A percentile compares a stretch with the other conserved stretches of the same genome.
These are phyloP conservation scores for Brachionus rotundiformis DNA, from an alignment of 1,140 invertebrate species.

Conservation along the genomic window DNA sequence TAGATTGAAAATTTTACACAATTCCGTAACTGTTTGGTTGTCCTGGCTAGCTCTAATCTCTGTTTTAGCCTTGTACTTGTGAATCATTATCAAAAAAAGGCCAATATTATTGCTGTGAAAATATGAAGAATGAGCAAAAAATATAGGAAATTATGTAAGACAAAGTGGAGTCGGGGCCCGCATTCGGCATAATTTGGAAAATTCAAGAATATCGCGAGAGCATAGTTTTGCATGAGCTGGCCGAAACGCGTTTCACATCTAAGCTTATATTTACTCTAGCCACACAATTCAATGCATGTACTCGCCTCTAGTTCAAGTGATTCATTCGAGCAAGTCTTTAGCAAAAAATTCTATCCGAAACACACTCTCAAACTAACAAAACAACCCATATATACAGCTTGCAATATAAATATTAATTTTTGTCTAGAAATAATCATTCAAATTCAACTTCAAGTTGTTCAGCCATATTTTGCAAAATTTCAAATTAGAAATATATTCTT, in stretches of 20 bases:
- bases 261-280: conserved; percentile 40
- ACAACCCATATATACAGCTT: not conserved
- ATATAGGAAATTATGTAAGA: no score
- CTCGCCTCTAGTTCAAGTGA: not conserved
- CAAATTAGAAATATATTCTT: conserved; percentile 20
- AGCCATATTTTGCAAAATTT: conserved; percentile 28
- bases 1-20: no score
- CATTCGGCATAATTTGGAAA: conserved; percentile 12
- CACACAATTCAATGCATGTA: not conserved
- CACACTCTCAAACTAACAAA: not conserved
- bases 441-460: conserved; percentile 2
- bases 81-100: no score
- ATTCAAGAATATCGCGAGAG: conserved; percentile 9
- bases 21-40: no score
- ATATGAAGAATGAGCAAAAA: no score
- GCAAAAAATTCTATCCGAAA: not conserved
- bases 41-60: no score
- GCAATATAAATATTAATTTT: conserved; percentile 48
- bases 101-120: no score
- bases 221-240: not conserved
- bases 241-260: not conserved
- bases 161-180: not conserved
- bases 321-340: not conserved
- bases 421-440: conserved; percentile 6
- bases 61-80: no score